Evolutionary conservation across 2,888 invertebrate genomes (phyloP), one percentile per base, ranked within the genome.

Genomic region (Drosophila affinis): DNA sequence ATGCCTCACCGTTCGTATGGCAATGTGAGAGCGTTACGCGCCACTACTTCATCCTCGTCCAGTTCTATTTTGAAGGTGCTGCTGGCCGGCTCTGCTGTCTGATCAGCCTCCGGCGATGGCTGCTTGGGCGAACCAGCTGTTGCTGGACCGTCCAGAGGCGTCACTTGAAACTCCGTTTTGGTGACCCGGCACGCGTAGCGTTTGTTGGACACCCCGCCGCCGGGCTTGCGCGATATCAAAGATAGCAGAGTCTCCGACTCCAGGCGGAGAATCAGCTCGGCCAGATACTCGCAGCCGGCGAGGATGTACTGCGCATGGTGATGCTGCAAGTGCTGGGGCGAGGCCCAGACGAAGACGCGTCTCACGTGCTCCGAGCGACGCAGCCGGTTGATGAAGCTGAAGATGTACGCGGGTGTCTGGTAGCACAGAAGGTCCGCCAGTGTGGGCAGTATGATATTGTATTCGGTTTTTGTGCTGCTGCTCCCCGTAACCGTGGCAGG

Each of bases 1-100:
- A 7, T 10, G 2, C 62, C 77, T 67, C 71, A 92, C 92, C 89
- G 91, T 81, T 92, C 92, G 77, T 92, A 92, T 47, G 92, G 92
- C 80, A 92, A 72, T 68, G 89, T 91, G 14, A 92, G 75, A 1
- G 92, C 90, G 86, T 91, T 92, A 21, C 92, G 90, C 3, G 92
- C 91, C 9, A 91, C 79, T 7, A 92, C 64, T 67, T 92, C 92
- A 47, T 92, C 91, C 62, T 92, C 92, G 21, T 91, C 90, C 7
- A 92, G 71, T 46, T 91, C 91, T 27, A 92, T 92, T 79, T 92
- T 92, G 51, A 92, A 92, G 7, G 92, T 92, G 29, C 88, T 87
- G n/a, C 89, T 79, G 2, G 81, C 74, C 60, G 61, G 67, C 9
- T 52, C 5, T 3, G 17, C 4, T 62, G 34, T 47, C 14, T 21